A percentile compares a stretch with the other conserved stretches of the same genome.
phyloP scores from a whole-genome alignment of 2,797 vertebrate genomes.

The Hippopotamyrus pictus region DNA sequence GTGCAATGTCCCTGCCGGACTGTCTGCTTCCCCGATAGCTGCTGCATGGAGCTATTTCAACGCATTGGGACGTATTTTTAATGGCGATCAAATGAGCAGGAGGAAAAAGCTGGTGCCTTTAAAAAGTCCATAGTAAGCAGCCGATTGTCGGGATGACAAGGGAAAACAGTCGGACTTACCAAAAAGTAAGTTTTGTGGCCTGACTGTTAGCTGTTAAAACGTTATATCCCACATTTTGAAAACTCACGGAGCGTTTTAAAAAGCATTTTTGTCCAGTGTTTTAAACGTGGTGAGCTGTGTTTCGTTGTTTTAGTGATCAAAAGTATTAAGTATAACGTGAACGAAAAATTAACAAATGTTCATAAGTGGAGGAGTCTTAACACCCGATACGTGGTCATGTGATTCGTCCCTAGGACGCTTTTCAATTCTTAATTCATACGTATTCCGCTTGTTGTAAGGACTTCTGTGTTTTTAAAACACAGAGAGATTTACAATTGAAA shows the following conservation, averaged over 20 bases:
- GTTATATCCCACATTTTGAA: background rate
- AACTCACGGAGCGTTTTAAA: background rate
- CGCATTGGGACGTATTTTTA: background rate
- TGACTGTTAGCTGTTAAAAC: background rate
- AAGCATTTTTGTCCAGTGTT: background rate
- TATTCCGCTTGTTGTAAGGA: background rate
- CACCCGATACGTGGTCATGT: constrained; percentile 15
- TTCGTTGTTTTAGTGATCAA: background rate
- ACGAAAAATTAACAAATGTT: background rate
- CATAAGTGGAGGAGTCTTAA: background rate
- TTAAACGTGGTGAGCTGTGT: background rate
- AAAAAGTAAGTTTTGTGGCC: constrained; percentile 65
- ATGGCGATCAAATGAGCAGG: background rate
- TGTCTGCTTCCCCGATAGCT: background rate
- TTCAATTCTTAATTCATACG: background rate
- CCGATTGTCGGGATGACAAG: constrained; percentile 62
- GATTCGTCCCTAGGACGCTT: background rate
- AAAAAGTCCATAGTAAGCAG: background rate
- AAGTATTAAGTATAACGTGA: background rate
- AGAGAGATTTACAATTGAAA: background rate
- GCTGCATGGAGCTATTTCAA: background rate
- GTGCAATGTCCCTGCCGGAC: background rate
- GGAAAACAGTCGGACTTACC: constrained; percentile 66
- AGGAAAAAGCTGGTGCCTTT: background rate
- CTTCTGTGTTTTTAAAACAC: background rate